Conservation (phyloP, 2,888 invertebrate species). For the Mellilla xanthometata region DNA sequence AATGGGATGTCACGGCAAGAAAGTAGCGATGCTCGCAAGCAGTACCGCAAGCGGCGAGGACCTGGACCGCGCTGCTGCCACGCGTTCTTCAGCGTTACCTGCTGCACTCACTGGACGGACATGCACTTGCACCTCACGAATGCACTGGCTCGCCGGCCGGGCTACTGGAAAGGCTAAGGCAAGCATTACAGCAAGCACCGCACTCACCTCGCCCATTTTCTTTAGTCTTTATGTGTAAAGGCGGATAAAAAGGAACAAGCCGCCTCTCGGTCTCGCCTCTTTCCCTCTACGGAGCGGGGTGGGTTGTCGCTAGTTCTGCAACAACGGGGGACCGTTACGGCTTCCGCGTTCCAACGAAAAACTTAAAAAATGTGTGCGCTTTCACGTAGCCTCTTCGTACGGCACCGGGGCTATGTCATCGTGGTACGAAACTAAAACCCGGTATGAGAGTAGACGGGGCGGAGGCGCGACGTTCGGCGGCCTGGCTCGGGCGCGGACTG, state of each 20-base stretch:
- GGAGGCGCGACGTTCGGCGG: slow-evolving; percentile 74
- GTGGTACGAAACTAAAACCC: slow-evolving; percentile 79
- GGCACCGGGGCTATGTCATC: slow-evolving; percentile 80
- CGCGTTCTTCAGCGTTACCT: slow-evolving; percentile 40
- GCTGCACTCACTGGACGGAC: slow-evolving; percentile 63
- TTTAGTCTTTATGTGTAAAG: slow-evolving; percentile 76
- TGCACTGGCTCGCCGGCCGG: slow-evolving; percentile 57
- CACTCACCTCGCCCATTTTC: slow-evolving; percentile 83
- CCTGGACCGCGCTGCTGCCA: neutral
- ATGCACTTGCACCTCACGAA: slow-evolving; percentile 73
- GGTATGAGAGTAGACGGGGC: slow-evolving; percentile 75
- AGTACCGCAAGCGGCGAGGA: slow-evolving; percentile 49
- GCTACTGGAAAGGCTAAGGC: slow-evolving; percentile 63
- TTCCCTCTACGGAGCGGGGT: slow-evolving; percentile 74
- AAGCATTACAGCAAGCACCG: slow-evolving; percentile 77
- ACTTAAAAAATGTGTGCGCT: slow-evolving; percentile 78
- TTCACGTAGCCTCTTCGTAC: slow-evolving; percentile 74
- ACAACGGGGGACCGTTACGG: slow-evolving; percentile 77
- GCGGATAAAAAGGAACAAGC: slow-evolving; percentile 75
- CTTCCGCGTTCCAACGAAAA: slow-evolving; percentile 75
- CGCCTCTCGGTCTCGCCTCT: slow-evolving; percentile 76
- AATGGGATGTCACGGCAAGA: slow-evolving; percentile 39
- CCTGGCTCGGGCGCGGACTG: slow-evolving; percentile 82
- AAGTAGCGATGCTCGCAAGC: slow-evolving; percentile 47
- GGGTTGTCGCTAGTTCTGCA: slow-evolving; percentile 80